Evolutionary conservation across 2,797 vertebrate species (phyloP), one percentile per base, ranked within the genome.

Genomic region (Danio tinwini): DNA sequence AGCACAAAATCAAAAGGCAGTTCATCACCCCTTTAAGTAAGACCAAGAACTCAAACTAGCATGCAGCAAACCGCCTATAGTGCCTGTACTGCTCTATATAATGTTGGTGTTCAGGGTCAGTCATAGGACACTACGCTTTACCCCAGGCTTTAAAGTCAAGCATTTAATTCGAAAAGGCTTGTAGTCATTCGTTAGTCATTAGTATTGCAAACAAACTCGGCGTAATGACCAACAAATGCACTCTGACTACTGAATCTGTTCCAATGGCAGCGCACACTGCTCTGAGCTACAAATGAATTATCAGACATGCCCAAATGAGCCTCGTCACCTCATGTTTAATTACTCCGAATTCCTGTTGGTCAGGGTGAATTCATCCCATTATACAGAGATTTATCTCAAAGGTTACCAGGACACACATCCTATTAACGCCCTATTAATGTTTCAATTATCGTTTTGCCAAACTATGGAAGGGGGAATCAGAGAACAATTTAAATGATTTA

Each of bases 401-500:
- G 92, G 93, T 93, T 92, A 92, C 84, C 78, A 68, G 90, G 92
- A 93, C 90, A 88, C 88, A 85, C 83, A 87, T 86, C 87, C 89
- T 89, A 93, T 92, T 93, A 93, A 88, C 78, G 86, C 86, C 89
- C 88, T 89, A 92, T 92, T 92, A 92, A 92, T 92, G 90, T 91
- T 93, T 92, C 86, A 93, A 91, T 92, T 91, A 92, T 92, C 85
- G 85, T 89, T 90, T 87, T 81, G 84, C 84, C 84, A 83, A 92
- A 91, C 81, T 86, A 82, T 87, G 86, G 82, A 88, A 81, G 78
- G 56, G 84, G 86, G 85, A 85, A 90, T 90, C 87, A 76, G 85
- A 86, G 89, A 91, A 91, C 90, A 92, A 91, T 93, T 91, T 89
- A 89, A 88, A 87, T 90, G 89, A 92, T 92, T 92, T 92, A 92